phyloP scores from a whole-genome alignment of 2,888 invertebrate genomes.

The Epirrhoe tristata region DNA sequence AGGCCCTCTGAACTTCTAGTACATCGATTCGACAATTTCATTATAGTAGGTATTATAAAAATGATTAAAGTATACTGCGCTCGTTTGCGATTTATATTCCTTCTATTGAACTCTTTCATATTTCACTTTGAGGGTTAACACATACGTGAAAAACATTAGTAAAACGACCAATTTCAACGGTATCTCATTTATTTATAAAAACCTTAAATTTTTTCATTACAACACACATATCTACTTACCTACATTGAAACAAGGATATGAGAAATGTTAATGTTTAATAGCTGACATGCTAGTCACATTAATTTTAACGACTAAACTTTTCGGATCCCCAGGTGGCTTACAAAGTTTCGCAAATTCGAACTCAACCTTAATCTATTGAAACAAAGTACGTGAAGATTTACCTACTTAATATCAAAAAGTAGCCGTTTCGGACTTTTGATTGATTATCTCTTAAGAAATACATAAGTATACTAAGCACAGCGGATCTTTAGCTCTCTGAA shows the following conservation, averaged over 20 bases:
- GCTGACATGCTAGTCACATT: conserved; percentile 2
- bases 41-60: no score
- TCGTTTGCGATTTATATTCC: not conserved
- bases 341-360: conserved; percentile 16
- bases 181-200: conserved; percentile 18
- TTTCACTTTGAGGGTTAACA: not conserved
- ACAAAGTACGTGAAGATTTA: not conserved
- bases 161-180: conserved; percentile 8
- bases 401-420: no score
- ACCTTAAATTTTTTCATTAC: conserved; percentile 2
- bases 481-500: no score
- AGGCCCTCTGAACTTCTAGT: no score
- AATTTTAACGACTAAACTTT: conserved; percentile 14
- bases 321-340: conserved; percentile 9
- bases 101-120: not conserved
- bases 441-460: no score
- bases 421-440: no score
- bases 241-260: not conserved
- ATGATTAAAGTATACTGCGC: no score
- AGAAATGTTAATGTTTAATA: not conserved
- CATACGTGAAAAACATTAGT: not conserved
- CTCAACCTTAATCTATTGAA: not conserved
- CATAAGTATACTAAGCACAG: no score
- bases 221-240: not conserved
- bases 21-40: no score